Evolutionary conservation across 1,140 invertebrate genomes (phyloP).

Genomic region (Archivesica marissinica): DNA sequence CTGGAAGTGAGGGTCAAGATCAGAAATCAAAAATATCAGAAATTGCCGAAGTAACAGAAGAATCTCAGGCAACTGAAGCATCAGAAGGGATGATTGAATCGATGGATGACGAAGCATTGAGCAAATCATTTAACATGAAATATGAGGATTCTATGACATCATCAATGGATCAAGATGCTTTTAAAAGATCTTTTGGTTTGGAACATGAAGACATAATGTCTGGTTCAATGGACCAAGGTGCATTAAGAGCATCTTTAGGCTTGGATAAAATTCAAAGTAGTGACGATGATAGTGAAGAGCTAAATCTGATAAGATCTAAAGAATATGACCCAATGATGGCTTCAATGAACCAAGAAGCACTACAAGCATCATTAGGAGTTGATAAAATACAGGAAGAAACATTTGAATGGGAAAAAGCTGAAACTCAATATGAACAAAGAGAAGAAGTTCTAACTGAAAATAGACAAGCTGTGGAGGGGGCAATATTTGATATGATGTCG

Average conservation of each 20-base stretch:
- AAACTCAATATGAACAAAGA: not conserved
- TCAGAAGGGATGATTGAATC: slow-evolving; percentile 52
- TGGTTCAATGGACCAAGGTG: slow-evolving; percentile 17
- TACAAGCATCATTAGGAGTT: slow-evolving; percentile 48
- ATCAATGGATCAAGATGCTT: slow-evolving; percentile 48
- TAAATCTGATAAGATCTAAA: slow-evolving; percentile 16
- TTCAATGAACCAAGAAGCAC: slow-evolving; percentile 53
- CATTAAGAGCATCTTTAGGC: slow-evolving; percentile 36
- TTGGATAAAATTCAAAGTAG: slow-evolving; percentile 20
- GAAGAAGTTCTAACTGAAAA: not conserved
- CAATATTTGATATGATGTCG: slow-evolving; percentile 23
- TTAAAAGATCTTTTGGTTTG: slow-evolving; percentile 29
- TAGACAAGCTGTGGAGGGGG: not conserved
- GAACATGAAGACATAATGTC: slow-evolving; percentile 15
- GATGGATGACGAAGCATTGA: slow-evolving; percentile 51
- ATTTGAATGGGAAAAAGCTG: not conserved
- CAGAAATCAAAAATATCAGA: slow-evolving; percentile 33
- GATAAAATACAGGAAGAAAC: slow-evolving; percentile 21
- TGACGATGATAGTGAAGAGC: slow-evolving; percentile 27
- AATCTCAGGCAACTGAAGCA: slow-evolving; percentile 30
- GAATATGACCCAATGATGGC: slow-evolving; percentile 33
- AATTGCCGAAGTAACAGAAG: slow-evolving; percentile 42
- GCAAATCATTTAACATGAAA: slow-evolving; percentile 8
- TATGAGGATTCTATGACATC: slow-evolving; percentile 16
- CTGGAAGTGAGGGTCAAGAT: slow-evolving; percentile 40